Evolutionary conservation across 2,888 invertebrate species (phyloP).

Genomic region (Galerucella nymphaeae): DNA sequence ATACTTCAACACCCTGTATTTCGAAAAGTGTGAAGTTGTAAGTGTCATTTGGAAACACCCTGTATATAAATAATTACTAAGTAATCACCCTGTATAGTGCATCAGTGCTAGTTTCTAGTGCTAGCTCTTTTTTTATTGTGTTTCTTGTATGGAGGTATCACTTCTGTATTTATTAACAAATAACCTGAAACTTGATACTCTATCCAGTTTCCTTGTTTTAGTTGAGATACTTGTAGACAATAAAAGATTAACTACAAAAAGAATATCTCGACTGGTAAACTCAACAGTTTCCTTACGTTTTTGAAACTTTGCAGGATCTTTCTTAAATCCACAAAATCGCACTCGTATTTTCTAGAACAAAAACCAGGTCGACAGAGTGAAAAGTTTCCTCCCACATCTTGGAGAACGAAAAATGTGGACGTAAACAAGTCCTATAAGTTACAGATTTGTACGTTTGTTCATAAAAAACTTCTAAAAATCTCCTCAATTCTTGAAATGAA

Average conservation of each 20-base stretch:
- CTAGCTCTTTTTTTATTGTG: too few relatives aligned
- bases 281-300: neutral
- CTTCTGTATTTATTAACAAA: too few relatives aligned
- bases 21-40: too few relatives aligned
- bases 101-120: too few relatives aligned
- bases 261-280: neutral
- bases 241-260: neutral
- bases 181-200: too few relatives aligned
- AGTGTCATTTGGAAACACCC: too few relatives aligned
- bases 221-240: too few relatives aligned
- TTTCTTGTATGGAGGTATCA: too few relatives aligned
- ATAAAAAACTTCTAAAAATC: neutral
- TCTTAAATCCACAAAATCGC: neutral
- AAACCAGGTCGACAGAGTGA: neutral
- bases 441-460: neutral
- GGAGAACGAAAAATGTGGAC: constrained; percentile 7
- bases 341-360: neutral
- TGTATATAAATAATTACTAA: too few relatives aligned
- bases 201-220: too few relatives aligned
- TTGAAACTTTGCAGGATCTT: neutral
- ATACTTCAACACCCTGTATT: too few relatives aligned
- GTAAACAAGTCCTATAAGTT: constrained; percentile 3
- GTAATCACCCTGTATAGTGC: too few relatives aligned
- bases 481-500: neutral
- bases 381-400: neutral